These are phyloP conservation scores for Harpagifer antarcticus DNA, from an alignment of 2,797 vertebrate genomes.

Conservation along the genomic window DNA sequence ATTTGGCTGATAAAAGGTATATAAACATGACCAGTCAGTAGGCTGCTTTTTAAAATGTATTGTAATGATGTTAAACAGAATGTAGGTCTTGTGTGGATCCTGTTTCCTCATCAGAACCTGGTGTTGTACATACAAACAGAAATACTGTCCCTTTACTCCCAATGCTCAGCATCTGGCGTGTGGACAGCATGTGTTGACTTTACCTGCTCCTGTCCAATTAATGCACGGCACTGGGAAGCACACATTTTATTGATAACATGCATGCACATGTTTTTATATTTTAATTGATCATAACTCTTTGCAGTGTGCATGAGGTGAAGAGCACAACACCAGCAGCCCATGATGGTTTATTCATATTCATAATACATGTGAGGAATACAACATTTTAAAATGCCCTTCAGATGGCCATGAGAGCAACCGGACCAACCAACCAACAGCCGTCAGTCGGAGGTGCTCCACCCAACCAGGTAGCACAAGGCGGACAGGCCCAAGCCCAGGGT, in stretches of 20 bases:
- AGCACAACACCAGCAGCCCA: background rate
- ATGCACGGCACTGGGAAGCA: background rate
- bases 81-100: background rate
- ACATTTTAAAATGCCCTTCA: slow-evolving; percentile 51
- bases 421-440: slow-evolving; percentile 81
- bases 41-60: background rate
- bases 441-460: slow-evolving; percentile 81
- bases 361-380: background rate
- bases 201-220: background rate
- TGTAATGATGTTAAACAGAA: background rate
- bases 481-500: slow-evolving; percentile 83
- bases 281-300: slow-evolving; percentile 3
- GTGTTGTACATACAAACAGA: background rate
- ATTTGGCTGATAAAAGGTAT: too few species aligned
- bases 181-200: slow-evolving; percentile 44
- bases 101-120: background rate
- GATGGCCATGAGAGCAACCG: slow-evolving; percentile 86
- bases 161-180: slow-evolving; percentile 19
- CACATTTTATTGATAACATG: slow-evolving; percentile 20
- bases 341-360: background rate
- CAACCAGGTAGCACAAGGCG: slow-evolving; percentile 84
- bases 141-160: background rate
- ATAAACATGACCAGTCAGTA: background rate
- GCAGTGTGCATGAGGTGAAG: slow-evolving; percentile 13
- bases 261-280: slow-evolving; percentile 39